phyloP scores from a whole-genome alignment of 2,797 vertebrate genomes.

The Tokudaia muenninki region DNA sequence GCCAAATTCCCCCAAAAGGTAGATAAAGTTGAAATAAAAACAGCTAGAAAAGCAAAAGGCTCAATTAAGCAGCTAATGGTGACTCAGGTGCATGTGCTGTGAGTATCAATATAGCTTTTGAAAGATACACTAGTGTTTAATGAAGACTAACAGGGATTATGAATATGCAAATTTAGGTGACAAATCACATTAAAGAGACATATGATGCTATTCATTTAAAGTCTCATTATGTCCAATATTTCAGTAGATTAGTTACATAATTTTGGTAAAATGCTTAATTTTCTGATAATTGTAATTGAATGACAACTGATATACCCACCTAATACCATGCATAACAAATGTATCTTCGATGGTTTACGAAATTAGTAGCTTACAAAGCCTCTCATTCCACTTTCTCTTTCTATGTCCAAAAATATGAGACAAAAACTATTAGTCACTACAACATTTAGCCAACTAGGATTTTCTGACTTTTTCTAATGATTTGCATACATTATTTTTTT shows the following conservation, averaged over 20 bases:
- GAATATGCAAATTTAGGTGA: slow-evolving; percentile 42
- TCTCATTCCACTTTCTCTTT: slow-evolving; percentile 15
- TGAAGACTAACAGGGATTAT: slow-evolving; percentile 15
- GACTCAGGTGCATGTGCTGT: not conserved
- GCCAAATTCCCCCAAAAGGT: slow-evolving; percentile 13
- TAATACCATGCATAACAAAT: slow-evolving; percentile 44
- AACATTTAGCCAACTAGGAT: not conserved
- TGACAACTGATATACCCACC: not conserved
- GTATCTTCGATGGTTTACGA: slow-evolving; percentile 30
- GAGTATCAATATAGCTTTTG: slow-evolving; percentile 21
- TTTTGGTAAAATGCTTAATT: slow-evolving; percentile 50
- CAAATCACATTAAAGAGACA: slow-evolving; percentile 38
- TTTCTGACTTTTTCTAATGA: slow-evolving; percentile 31
- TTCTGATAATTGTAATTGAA: slow-evolving; percentile 53
- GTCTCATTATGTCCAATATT: not conserved
- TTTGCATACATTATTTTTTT: not conserved
- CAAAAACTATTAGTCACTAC: not conserved
- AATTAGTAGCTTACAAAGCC: not conserved
- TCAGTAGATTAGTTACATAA: slow-evolving; percentile 22
- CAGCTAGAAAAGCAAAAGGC: slow-evolving; percentile 6
- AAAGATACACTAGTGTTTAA: slow-evolving; percentile 11
- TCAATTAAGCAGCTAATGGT: slow-evolving; percentile 34
- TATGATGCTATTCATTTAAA: slow-evolving; percentile 56
- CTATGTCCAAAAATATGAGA: slow-evolving; percentile 10
- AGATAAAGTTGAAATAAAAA: slow-evolving; percentile 43